phyloP scores from a whole-genome alignment of 2,888 invertebrate genomes.

The Acleris laterana region DNA sequence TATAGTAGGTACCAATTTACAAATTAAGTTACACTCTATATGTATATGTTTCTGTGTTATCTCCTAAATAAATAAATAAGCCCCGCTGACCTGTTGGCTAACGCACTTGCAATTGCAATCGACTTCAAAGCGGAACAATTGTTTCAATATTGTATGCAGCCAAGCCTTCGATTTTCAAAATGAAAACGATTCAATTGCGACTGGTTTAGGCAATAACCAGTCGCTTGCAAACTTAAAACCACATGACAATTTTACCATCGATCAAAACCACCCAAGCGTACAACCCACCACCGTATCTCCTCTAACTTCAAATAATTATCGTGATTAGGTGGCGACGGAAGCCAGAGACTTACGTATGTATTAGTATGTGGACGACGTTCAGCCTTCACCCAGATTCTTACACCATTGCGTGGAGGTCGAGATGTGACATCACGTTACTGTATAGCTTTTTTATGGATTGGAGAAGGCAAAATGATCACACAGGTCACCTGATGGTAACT shows the following conservation, averaged over 20 bases:
- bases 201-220: too few relatives aligned
- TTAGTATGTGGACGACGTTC: constrained; percentile 33
- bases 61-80: too few relatives aligned
- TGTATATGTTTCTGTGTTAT: too few relatives aligned
- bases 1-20: too few relatives aligned
- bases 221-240: background rate
- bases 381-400: constrained; percentile 34
- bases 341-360: constrained; percentile 19
- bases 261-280: constrained; percentile 1
- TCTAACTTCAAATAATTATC: constrained; percentile 16
- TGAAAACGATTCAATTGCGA: too few relatives aligned
- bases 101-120: too few relatives aligned
- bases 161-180: too few relatives aligned
- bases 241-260: background rate
- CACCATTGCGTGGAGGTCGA: constrained; percentile 30
- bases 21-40: too few relatives aligned
- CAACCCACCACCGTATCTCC: constrained; percentile 18
- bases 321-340: constrained; percentile 29
- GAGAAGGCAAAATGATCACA: background rate
- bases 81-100: too few relatives aligned
- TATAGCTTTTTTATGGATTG: background rate
- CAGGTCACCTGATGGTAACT: background rate
- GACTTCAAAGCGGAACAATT: too few relatives aligned
- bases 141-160: too few relatives aligned
- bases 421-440: constrained; percentile 29